phyloP scores from a whole-genome alignment of 2,113 vertebrate genomes.

The Eptesicus fuscus region DNA sequence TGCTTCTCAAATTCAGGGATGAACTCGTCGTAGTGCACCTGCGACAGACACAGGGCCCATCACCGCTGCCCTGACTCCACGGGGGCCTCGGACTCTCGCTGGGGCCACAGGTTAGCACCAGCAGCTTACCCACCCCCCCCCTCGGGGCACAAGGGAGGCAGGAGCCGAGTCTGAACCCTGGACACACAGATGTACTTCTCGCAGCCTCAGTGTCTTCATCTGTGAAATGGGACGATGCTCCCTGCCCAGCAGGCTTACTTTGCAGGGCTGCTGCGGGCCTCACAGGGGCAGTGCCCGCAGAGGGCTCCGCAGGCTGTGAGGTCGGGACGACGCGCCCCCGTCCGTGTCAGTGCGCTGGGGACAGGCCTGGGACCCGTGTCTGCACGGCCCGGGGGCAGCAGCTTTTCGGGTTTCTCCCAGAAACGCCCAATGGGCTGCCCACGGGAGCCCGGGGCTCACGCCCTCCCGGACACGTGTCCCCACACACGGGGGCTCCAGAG shows the following conservation, averaged over 20 bases:
- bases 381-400: background rate
- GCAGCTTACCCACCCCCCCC: background rate
- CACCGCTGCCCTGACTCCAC: fast-evolving
- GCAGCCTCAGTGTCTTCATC: background rate
- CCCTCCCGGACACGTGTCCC: fast-evolving
- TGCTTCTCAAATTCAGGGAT: conserved; percentile 94
- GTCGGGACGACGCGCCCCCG: fast-evolving
- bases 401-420: background rate
- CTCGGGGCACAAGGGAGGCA: background rate
- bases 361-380: background rate
- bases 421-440: background rate
- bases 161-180: background rate
- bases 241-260: too few species aligned
- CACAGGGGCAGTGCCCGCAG: fast-evolving
- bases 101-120: fast-evolving
- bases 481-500: fast-evolving
- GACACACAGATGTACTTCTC: background rate
- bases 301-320: background rate
- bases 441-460: fast-evolving
- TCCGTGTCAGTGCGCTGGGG: too few species aligned
- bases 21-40: conserved; percentile 94
- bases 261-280: background rate
- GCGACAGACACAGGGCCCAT: background rate
- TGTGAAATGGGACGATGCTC: fast-evolving
- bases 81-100: fast-evolving